A percentile compares a stretch with the other conserved stretches of the same genome.
Evolutionary conservation across 2,888 invertebrate genomes (phyloP).

Genomic region (Orthonevra nobilis): DNA sequence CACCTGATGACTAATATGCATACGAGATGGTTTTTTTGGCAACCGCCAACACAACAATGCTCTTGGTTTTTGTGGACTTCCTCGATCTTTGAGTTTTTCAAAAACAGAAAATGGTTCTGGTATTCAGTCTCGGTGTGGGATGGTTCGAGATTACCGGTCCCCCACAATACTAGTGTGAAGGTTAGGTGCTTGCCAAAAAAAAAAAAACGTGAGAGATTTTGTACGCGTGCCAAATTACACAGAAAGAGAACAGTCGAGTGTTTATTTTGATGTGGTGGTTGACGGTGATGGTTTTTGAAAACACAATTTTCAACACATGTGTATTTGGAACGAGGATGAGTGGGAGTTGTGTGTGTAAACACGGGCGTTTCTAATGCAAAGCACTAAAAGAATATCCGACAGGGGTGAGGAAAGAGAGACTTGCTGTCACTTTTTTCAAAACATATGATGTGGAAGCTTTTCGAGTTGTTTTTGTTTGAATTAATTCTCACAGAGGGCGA

Average conservation of each 20-base stretch:
- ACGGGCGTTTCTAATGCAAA: slow-evolving; percentile 11
- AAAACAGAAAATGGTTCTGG: slow-evolving; percentile 21
- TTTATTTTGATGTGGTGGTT: slow-evolving; percentile 37
- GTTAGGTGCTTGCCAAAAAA: slow-evolving; percentile 34
- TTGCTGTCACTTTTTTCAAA: slow-evolving; percentile 1
- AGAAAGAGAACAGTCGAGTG: slow-evolving; percentile 9
- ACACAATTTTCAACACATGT: neutral
- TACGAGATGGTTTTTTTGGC: slow-evolving; percentile 40
- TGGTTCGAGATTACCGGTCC: neutral
- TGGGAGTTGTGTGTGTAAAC: slow-evolving; percentile 32
- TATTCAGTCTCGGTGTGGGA: slow-evolving; percentile 18
- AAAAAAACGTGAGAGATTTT: slow-evolving; percentile 39
- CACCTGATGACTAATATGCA: slow-evolving; percentile 30
- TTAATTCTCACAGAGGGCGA: slow-evolving; percentile 14
- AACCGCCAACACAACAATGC: slow-evolving; percentile 43
- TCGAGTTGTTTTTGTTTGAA: slow-evolving; percentile 19
- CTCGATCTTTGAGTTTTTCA: slow-evolving; percentile 31
- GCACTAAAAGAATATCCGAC: no score
- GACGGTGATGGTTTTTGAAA: slow-evolving; percentile 21
- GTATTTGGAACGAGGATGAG: slow-evolving; percentile 11
- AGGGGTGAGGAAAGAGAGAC: no score
- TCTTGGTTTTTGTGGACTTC: slow-evolving; percentile 17
- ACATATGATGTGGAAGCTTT: slow-evolving; percentile 23
- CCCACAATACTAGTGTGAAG: neutral
- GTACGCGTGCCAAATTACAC: slow-evolving; percentile 63